A percentile compares a stretch with the other conserved stretches of the same genome.
Conservation (phyloP, 2,797 vertebrate species). For the Crocodylus rhombifer region DNA sequence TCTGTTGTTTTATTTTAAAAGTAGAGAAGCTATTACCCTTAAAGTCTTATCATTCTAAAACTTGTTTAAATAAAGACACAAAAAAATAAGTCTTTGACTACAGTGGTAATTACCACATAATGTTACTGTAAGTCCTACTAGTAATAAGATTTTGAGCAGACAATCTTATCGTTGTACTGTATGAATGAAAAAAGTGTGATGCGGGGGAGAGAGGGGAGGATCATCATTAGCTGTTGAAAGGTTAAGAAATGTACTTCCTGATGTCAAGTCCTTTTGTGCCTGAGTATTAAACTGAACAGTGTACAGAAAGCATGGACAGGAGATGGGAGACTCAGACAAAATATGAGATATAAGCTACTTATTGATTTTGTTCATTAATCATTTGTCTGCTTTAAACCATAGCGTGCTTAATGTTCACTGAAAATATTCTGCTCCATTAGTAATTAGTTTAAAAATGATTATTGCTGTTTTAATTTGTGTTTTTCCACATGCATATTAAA, state of each 20-base stretch:
- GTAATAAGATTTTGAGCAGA: slow-evolving; percentile 10
- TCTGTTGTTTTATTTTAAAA: slow-evolving; percentile 10
- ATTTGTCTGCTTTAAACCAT: neutral
- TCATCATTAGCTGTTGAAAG: slow-evolving; percentile 2
- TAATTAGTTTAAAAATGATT: neutral
- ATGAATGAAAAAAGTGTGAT: neutral
- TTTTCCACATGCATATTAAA: neutral
- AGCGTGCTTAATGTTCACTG: neutral
- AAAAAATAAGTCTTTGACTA: neutral
- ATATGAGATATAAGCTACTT: neutral
- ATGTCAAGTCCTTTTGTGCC: neutral
- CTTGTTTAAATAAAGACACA: neutral
- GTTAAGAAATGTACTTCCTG: neutral
- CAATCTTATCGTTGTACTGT: neutral
- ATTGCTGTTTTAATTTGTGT: neutral
- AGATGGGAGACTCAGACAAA: neutral
- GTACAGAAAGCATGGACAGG: neutral
- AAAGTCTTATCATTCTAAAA: neutral
- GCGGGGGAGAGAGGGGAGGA: neutral
- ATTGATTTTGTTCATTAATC: neutral
- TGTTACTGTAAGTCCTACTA: slow-evolving; percentile 30
- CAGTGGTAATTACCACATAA: neutral
- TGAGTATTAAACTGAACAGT: neutral
- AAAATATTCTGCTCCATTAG: neutral
- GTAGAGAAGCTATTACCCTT: neutral